A percentile compares a stretch with the other conserved stretches of the same genome.
Evolutionary conservation across 2,888 invertebrate species (phyloP).

Genomic region (Minunthozetes semirufus): DNA sequence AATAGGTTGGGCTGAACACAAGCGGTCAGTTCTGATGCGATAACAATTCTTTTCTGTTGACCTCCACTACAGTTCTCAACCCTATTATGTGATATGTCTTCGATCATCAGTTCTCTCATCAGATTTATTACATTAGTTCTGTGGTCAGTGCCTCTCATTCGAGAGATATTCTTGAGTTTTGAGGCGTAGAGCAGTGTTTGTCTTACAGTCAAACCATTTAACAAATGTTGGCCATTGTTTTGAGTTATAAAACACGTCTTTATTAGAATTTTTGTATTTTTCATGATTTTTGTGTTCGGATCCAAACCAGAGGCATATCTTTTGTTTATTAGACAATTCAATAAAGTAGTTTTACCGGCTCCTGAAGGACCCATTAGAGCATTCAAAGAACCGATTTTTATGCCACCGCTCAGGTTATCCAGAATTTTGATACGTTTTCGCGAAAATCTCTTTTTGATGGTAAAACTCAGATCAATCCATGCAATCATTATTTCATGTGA

Average conservation of each 20-base stretch:
- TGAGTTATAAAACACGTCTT: conserved; percentile 16
- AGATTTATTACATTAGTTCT: background rate
- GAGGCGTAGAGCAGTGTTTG: conserved; percentile 29
- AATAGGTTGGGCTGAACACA: background rate
- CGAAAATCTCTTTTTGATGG: too few species aligned
- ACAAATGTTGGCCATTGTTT: conserved; percentile 12
- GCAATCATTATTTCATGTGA: background rate
- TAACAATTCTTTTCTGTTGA: background rate
- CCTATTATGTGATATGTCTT: background rate
- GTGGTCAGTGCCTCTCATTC: too few species aligned
- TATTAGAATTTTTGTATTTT: background rate
- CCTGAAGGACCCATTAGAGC: too few species aligned
- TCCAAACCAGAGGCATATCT: too few species aligned
- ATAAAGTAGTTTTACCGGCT: too few species aligned
- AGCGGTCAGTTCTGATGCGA: background rate
- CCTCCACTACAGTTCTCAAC: background rate
- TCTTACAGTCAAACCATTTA: conserved; percentile 21
- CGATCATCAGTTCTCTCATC: background rate
- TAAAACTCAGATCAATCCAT: background rate
- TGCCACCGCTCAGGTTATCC: too few species aligned
- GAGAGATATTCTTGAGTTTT: conserved; percentile 18
- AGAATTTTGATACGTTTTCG: too few species aligned
- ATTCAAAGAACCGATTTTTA: too few species aligned
- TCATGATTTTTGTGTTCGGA: too few species aligned
- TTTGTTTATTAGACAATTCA: too few species aligned